Evolutionary conservation across 2,797 vertebrate species (phyloP).

Genomic region (Rachycentron canadum): DNA sequence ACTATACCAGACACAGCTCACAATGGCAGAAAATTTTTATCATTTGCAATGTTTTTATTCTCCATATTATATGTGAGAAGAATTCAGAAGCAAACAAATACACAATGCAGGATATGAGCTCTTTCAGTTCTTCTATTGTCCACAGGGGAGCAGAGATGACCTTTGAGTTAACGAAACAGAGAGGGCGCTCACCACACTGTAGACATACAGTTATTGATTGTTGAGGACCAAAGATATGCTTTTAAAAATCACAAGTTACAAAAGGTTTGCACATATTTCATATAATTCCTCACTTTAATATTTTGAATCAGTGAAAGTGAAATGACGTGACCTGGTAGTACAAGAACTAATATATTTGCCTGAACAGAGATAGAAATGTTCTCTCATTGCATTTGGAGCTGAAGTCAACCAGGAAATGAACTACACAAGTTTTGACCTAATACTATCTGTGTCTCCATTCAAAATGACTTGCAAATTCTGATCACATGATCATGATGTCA

Average conservation of each 20-base stretch:
- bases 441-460: constrained; percentile 27
- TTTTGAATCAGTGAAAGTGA: constrained; percentile 3
- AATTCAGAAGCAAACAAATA: constrained; percentile 14
- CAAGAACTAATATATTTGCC: not conserved
- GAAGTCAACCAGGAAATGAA: not conserved
- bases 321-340: constrained; percentile 6
- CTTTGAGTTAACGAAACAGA: constrained; percentile 13
- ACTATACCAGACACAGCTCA: constrained; percentile 3
- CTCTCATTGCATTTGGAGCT: not conserved
- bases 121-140: constrained; percentile 47
- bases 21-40: not conserved
- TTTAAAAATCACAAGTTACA: not conserved
- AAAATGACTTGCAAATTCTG: constrained; percentile 71
- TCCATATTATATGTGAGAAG: not conserved
- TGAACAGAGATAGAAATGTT: constrained; percentile 2
- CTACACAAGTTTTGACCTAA: not conserved
- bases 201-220: not conserved
- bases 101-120: not conserved
- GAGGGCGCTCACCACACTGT: not conserved
- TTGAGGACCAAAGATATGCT: not conserved
- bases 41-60: constrained; percentile 24
- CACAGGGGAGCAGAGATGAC: constrained; percentile 66
- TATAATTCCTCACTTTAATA: not conserved
- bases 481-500: constrained; percentile 39
- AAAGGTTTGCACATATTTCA: not conserved